A percentile compares a stretch with the other conserved stretches of the same genome.
phyloP scores from a whole-genome alignment of 2,113 vertebrate genomes.

The Siniperca knerii region DNA sequence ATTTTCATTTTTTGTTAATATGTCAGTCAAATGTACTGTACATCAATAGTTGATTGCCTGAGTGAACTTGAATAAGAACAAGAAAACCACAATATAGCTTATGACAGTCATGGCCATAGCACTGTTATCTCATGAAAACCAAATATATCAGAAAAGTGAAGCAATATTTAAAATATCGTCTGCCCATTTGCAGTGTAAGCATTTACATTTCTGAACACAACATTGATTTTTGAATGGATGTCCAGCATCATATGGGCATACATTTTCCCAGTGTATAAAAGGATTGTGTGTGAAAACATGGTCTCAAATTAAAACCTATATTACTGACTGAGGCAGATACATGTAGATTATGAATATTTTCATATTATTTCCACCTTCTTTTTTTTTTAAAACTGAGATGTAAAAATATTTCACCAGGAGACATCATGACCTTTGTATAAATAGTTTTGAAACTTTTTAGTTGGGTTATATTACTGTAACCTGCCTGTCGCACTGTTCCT shows the following conservation, averaged over 20 bases:
- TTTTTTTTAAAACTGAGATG: conserved; percentile 18
- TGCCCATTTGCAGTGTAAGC: background rate
- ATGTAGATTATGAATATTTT: conserved; percentile 24
- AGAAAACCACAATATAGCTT: conserved; percentile 27
- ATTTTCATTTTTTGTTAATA: conserved; percentile 12
- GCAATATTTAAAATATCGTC: conserved; percentile 6
- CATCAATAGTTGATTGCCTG: conserved; percentile 42
- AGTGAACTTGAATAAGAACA: conserved; percentile 65
- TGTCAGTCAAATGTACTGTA: conserved; percentile 38
- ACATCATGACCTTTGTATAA: conserved; percentile 7
- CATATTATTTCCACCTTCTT: background rate
- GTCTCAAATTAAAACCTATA: background rate
- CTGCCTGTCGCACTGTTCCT: conserved; percentile 26
- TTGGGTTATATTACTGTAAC: conserved; percentile 10
- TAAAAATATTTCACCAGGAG: conserved; percentile 14
- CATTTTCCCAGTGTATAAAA: background rate
- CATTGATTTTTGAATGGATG: background rate
- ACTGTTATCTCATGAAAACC: conserved; percentile 44
- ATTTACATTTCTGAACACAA: conserved; percentile 17
- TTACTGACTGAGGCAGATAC: background rate
- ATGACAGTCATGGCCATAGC: conserved; percentile 16
- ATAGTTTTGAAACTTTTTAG: conserved; percentile 7
- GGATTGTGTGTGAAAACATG: background rate
- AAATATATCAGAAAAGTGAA: conserved; percentile 30
- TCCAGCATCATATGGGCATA: background rate